Conservation (phyloP, 2,888 invertebrate genomes). For the Rotaria socialis region DNA sequence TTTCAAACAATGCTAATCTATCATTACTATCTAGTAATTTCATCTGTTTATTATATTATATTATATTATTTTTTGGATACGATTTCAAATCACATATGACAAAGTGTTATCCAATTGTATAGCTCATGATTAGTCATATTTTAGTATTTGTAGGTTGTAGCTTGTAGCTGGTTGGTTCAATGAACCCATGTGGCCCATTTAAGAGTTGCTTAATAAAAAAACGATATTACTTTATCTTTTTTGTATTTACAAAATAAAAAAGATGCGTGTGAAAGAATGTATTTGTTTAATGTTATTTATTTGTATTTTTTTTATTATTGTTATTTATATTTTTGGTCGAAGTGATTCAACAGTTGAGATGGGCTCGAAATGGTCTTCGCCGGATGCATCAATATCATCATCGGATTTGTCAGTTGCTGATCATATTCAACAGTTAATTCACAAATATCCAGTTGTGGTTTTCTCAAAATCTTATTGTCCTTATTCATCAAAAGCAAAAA, state of each 20-base stretch:
- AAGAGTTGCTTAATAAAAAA: background rate
- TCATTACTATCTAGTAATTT: too few species aligned
- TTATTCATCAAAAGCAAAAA: conserved; percentile 82
- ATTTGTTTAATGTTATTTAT: background rate
- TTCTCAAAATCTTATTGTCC: conserved; percentile 86
- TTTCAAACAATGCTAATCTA: too few species aligned
- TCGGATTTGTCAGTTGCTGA: background rate
- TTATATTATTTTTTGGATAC: too few species aligned
- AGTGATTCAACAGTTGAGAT: background rate
- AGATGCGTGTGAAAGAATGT: background rate
- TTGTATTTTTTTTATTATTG: background rate
- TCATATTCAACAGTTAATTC: background rate
- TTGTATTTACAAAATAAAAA: background rate
- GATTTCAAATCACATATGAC: too few species aligned
- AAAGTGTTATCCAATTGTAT: too few species aligned
- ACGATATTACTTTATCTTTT: background rate
- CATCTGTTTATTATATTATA: too few species aligned
- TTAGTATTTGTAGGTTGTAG: background rate
- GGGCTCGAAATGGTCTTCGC: background rate
- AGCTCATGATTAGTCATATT: too few species aligned
- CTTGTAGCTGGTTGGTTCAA: background rate
- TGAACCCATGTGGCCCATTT: background rate
- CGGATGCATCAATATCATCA: background rate
- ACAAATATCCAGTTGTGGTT: conserved; percentile 67
- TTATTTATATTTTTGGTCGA: background rate